Evolutionary conservation across 2,888 invertebrate genomes (phyloP), one percentile per base, ranked within the genome.

Genomic region (Drosophila nr. fundita): DNA sequence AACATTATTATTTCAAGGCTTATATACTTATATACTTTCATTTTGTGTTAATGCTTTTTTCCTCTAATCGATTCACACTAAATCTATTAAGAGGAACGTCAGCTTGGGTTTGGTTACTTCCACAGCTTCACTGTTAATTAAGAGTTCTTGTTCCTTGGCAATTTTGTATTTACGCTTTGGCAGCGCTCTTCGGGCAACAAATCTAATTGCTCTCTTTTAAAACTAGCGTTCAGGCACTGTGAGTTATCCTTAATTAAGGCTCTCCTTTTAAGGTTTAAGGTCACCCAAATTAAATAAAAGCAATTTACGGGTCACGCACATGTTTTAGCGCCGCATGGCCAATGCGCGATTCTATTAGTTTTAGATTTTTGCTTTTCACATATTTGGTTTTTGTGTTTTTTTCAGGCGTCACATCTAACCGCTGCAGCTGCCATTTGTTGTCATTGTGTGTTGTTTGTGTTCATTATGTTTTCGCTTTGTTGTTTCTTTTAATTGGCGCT

Each of bases 401-500:
- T 63, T 65, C 38, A 62, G 30, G 34, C 32, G 13, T 11, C 38
- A 21, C 59, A 45, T 75, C 76, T 69, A 62, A 59, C 34, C 40
- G 45, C 52, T 32, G 55, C 38, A 40, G 62, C 59, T 50, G 66
- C 55, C 63, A 60, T 70, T 82, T 57, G 62, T 60, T 66, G 58
- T 73, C 52, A 68, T 49, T 40, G 59, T 61, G 59, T 62, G 75
- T 64, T 59, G 63, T 53, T 82, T 76, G 65, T 82, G 62, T 74
- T 62, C 72, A 61, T 71, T 63, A 67, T 68, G 52, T 65, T 76
- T 67, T 68, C 49, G 60, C 64, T 72, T 83, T 68, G 69, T 74
- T 83, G 60, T 80, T 81, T 77, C 76, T 84, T 77, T 77, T 79
- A 89, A 86, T 86, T 87, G 76, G 89, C 84, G 89, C 76, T 69